Base-by-base conservation (phyloP, 2,888 invertebrate genomes). In the Lysandra bellargus region DNA sequence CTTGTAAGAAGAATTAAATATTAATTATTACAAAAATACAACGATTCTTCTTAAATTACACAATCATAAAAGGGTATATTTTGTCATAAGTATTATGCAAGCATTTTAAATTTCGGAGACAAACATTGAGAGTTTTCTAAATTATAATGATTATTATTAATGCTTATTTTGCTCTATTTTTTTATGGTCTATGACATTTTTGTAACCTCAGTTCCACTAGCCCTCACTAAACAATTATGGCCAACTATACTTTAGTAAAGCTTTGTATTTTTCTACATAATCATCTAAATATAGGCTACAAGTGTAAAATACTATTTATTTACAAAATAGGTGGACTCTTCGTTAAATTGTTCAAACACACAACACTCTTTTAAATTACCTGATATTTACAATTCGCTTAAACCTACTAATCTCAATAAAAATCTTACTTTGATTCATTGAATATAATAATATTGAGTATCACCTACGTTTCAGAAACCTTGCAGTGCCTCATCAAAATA, bases 241-340 rank as follows among this genome's bases (percentile, higher is more conserved):
- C 92, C 91, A 89, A 89, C 88, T 88, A 90, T 80, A 81, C 75
- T 89, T 89, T 89, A 90, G 90, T 92, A 93, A 94, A 93, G 93
- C 93, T 92, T 89, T 85, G 86, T 87, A 89, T 85, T 86, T 87
- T 85, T 85, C 88, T 87, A 88, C 83, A 76, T 84, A 83, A 84
- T 83, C 84, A 84, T 84, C 86, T 88, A 87, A 86, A 85, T 86
- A 88, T 85, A 85, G 85, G 86, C 86, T 89, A 89, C 85, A 87
- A 88, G 91, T 92, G 93, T 93, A 93, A 92, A 93, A 93, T 89
- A 90, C 91, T 91, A 91, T 89, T 87, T 92, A 94, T 92, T 92
- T 94, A 94, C 93, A 94, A 92, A 92, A 92, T 93, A 94, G 94
- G 94, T 94, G 94, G 94, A 93, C 91, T 92, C 90, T 94, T 94